Percentiles rank a stretch among this genome's conserved stretches.
These are phyloP conservation scores for Noctua fimbriata DNA, from an alignment of 2,888 invertebrate genomes.

Conservation along the genomic window DNA sequence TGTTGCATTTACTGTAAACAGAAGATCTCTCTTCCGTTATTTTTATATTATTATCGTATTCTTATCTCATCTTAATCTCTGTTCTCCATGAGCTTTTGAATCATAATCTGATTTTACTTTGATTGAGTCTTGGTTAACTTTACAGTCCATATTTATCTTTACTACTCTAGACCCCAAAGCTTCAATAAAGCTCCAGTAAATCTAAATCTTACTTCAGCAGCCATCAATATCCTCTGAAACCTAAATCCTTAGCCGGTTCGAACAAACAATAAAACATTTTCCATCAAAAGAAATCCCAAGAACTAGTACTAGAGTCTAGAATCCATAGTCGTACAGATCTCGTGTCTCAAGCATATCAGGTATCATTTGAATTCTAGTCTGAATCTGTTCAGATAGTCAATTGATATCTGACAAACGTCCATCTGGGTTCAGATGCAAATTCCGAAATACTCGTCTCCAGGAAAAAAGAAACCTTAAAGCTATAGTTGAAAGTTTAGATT, in stretches of 20 bases:
- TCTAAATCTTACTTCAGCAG: background rate
- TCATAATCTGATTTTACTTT: background rate
- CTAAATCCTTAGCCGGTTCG: background rate
- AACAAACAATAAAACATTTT: conserved; percentile 22
- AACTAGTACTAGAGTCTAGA: background rate
- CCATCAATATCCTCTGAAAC: background rate
- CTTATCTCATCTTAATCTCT: background rate
- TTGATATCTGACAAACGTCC: conserved; percentile 79
- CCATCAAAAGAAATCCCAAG: conserved; percentile 3
- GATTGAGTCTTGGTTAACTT: background rate
- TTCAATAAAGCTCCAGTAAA: background rate
- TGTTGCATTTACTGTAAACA: background rate
- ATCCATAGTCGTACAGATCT: conserved; percentile 15
- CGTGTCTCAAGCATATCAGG: conserved; percentile 51
- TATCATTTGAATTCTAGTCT: conserved; percentile 59
- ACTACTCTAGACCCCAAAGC: too few species aligned
- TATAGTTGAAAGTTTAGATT: background rate
- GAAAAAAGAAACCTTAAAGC: background rate
- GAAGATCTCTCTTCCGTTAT: background rate
- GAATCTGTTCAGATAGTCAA: conserved; percentile 68
- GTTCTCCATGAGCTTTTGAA: background rate
- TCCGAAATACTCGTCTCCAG: background rate
- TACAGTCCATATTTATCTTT: too few species aligned
- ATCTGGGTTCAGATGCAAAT: conserved; percentile 50
- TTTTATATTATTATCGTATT: background rate